Base-by-base conservation (phyloP, 1,140 invertebrate species). In the Zophobas atratus region DNA sequence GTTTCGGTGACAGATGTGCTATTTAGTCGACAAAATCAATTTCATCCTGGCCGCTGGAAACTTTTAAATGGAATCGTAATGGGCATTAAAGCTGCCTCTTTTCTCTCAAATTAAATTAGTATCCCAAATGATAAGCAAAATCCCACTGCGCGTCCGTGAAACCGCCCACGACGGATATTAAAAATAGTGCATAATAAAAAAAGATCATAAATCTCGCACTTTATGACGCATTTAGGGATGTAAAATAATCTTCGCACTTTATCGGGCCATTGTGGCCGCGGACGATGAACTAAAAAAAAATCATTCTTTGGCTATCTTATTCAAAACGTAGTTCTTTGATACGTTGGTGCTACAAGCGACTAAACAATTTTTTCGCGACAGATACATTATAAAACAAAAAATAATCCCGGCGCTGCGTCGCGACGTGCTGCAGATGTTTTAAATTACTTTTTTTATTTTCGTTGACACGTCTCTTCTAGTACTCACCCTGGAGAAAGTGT, bases 401-500 rank as follows among this genome's bases (percentile, higher is more conserved):
- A 20, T 20, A 20, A 20, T 20, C 20, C 20, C 20, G 20, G 20
- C 20, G 20, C 20, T 20, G 20, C 20, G 20, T 20, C 20, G 20
- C 20, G 20, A 20, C 20, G 20, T 51, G n/a, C 8, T 46, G 43
- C 43, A 46, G 43, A 46, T 46, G 43, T 3, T 46, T 46, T 46
- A 46, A 46, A 46, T 35, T 70, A 20, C 38, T 70, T 32, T 71
- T 6, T 71, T 6, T 5, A 33, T 71, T 46, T 32, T 3, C 4
- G 8, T 36, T 48, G 48, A 71, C 48, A 71, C 3, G 43, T 46
- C 43, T 46, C 3, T 46, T 4, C 43, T 56, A 34, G n/a, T 60
- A 75, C 80, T 80, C 81, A 85, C 83, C 55, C 79, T 79, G 1
- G 81, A 73, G 77, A 83, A 78, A 6, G 80, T 84, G 56, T 85